Evolutionary conservation across 2,113 vertebrate genomes (phyloP).

Genomic region (Corvus moneduloides): DNA sequence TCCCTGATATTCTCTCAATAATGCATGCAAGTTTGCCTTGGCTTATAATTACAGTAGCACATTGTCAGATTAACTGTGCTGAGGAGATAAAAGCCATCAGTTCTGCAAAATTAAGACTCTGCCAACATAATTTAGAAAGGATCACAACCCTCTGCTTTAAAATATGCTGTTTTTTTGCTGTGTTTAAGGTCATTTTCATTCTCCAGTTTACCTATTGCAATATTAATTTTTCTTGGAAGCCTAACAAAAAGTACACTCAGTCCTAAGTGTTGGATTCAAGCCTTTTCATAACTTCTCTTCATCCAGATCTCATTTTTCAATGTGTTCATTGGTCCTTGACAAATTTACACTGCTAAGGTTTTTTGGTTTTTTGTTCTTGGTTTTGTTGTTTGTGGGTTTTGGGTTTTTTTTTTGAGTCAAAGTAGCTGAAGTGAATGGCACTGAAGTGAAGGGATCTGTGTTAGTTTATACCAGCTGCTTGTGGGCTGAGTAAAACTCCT

Average conservation of each 20-base stretch:
- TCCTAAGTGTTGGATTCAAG: not conserved
- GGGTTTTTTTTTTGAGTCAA: not conserved
- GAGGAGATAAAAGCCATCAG: conserved; percentile 13
- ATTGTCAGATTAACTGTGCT: conserved; percentile 20
- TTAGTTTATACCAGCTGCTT: not conserved
- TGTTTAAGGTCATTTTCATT: not conserved
- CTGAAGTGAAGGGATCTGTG: not conserved
- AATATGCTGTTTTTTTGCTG: not conserved
- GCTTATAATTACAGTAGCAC: conserved; percentile 23
- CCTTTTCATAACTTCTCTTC: not conserved
- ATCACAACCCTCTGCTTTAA: not conserved
- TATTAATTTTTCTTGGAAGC: not conserved
- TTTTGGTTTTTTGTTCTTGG: not conserved
- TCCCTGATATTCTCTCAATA: not conserved
- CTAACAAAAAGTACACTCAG: not conserved
- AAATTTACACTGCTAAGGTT: not conserved
- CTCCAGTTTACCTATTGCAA: not conserved
- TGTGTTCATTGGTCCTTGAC: not conserved
- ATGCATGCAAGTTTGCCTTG: not conserved
- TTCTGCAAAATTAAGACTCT: conserved; percentile 24
- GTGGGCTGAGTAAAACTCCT: not conserved
- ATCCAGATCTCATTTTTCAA: not conserved
- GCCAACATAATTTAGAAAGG: conserved; percentile 7
- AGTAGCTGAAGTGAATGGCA: not conserved
- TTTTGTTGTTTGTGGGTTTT: not conserved